These are phyloP conservation scores for Temnothorax nylanderi DNA, from an alignment of 1,140 invertebrate genomes.

Conservation along the genomic window DNA sequence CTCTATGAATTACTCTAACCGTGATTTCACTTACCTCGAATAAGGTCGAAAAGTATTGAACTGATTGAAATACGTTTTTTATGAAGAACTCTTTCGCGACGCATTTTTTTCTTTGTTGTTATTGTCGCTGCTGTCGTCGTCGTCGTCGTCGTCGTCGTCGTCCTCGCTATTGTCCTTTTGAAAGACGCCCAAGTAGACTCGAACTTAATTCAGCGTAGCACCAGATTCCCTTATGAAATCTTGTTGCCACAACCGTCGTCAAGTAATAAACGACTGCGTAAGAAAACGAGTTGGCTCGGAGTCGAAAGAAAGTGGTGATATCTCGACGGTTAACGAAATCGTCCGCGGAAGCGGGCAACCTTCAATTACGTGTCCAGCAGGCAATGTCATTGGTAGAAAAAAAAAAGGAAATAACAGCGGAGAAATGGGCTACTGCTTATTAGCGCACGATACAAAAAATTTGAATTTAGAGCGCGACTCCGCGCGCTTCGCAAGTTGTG, in stretches of 20 bases:
- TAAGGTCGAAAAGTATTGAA: background rate
- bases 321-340: constrained; percentile 56
- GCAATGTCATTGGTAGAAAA: constrained; percentile 47
- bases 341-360: constrained; percentile 42
- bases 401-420: background rate
- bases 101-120: background rate
- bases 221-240: constrained; percentile 53
- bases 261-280: constrained; percentile 62
- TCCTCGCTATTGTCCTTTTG: background rate
- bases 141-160: background rate
- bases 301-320: constrained; percentile 58
- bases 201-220: constrained; percentile 33
- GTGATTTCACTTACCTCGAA: constrained; percentile 10
- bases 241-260: constrained; percentile 37
- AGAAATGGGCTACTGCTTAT: background rate
- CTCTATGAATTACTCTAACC: background rate
- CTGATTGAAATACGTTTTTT: constrained; percentile 16
- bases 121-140: no score
- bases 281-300: constrained; percentile 39
- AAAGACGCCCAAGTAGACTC: background rate
- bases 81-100: background rate
- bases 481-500: background rate
- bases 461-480: constrained; percentile 31
- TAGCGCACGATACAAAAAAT: background rate
- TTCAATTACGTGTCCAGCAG: constrained; percentile 30